Evolutionary conservation across 2,113 vertebrate species (phyloP).

Genomic region (Hydropotes inermis): DNA sequence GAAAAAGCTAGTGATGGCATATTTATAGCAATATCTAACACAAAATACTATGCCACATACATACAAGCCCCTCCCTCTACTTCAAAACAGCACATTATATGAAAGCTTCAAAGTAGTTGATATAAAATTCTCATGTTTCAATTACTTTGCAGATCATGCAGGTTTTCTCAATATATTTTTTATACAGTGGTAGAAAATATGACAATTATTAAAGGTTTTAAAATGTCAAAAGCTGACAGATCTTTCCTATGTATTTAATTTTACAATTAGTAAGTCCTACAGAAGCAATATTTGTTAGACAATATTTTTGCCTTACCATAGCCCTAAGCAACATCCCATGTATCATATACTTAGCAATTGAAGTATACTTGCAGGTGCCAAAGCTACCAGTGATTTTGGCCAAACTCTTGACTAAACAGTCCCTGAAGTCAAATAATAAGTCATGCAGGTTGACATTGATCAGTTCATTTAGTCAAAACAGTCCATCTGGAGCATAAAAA

Average conservation of each 20-base stretch:
- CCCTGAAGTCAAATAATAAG: not conserved
- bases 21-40: not conserved
- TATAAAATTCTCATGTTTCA: not conserved
- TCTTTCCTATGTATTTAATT: slow-evolving; percentile 1
- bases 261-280: not conserved
- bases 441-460: not conserved
- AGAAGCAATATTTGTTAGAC: not conserved
- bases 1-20: not conserved
- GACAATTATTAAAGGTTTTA: not conserved
- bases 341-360: not conserved
- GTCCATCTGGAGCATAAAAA: not conserved
- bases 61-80: not conserved
- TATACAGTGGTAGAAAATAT: not conserved
- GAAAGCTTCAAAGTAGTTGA: not conserved
- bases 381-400: not conserved
- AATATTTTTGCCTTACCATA: not conserved
- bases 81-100: not conserved
- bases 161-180: not conserved
- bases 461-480: slow-evolving; percentile 5
- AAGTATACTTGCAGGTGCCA: not conserved
- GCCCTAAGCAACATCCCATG: not conserved
- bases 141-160: not conserved
- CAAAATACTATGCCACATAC: not conserved
- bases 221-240: not conserved
- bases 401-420: not conserved